Conservation (phyloP, 1,140 invertebrate species). For the Saxidomus purpurata region DNA sequence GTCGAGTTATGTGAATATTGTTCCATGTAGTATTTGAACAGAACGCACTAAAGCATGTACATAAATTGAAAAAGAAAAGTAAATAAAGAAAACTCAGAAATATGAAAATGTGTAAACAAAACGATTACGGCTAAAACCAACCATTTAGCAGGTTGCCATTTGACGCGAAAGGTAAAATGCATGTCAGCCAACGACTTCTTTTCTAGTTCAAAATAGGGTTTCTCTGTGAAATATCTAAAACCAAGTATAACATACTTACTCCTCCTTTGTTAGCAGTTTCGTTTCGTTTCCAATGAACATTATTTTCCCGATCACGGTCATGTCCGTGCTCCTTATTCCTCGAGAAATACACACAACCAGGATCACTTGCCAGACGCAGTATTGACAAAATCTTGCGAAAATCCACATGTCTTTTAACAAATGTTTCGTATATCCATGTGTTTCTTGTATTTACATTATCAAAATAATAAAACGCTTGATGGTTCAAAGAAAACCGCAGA, state of each 20-base stretch:
- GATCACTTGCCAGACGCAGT: neutral
- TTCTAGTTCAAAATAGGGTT: no score
- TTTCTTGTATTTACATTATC: slow-evolving; percentile 7
- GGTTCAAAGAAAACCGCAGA: neutral
- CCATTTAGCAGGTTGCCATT: no score
- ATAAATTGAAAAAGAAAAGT: no score
- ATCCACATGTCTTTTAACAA: slow-evolving; percentile 27
- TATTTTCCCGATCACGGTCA: slow-evolving; percentile 42
- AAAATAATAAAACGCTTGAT: neutral
- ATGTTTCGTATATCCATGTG: neutral
- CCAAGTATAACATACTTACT: slow-evolving; percentile 15
- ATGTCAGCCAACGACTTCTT: no score
- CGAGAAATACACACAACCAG: neutral
- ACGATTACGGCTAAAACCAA: no score
- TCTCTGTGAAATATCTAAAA: no score
- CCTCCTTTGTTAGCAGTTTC: slow-evolving; percentile 10
- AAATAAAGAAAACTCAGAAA: no score
- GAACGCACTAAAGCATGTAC: no score
- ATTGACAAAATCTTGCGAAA: neutral
- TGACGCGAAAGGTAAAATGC: no score
- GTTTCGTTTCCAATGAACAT: slow-evolving; percentile 46
- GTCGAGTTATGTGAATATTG: no score
- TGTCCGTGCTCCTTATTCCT: slow-evolving; percentile 9
- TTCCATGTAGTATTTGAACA: no score
- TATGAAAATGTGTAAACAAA: no score